Percentiles rank a stretch among this genome's conserved stretches.
phyloP scores from a whole-genome alignment of 2,113 vertebrate genomes.

The Anguilla japonica region DNA sequence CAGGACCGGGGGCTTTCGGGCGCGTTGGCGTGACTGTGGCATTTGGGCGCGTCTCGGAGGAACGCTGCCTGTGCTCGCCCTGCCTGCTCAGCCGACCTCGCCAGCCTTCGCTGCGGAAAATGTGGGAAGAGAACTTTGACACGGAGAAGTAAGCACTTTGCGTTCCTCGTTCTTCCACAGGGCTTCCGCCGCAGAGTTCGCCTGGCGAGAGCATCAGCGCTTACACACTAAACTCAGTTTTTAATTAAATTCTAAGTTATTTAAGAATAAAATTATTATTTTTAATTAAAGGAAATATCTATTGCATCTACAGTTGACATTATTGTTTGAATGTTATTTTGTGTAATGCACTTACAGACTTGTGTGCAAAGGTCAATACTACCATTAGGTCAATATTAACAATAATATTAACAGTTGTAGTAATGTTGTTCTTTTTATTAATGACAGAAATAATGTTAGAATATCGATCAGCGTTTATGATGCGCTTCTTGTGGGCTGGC shows the following conservation, averaged over 20 bases:
- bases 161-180: neutral
- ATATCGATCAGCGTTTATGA: neutral
- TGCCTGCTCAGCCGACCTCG: slow-evolving; percentile 3
- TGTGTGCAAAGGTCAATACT: no score
- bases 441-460: neutral
- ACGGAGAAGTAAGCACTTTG: slow-evolving; percentile 41
- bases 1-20: neutral
- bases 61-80: neutral
- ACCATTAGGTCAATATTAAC: no score
- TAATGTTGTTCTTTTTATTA: neutral
- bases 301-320: neutral
- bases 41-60: slow-evolving; percentile 19
- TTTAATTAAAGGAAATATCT: neutral
- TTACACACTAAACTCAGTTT: neutral
- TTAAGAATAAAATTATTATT: no score
- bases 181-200: neutral
- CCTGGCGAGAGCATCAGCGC: neutral
- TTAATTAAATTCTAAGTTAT: neutral
- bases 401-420: neutral
- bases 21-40: neutral
- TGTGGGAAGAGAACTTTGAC: slow-evolving; percentile 48
- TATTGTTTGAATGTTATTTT: neutral
- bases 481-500: neutral
- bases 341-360: neutral
- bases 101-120: slow-evolving; percentile 7